Conservation (phyloP, 2,888 invertebrate species). For the Osmoderma eremita region DNA sequence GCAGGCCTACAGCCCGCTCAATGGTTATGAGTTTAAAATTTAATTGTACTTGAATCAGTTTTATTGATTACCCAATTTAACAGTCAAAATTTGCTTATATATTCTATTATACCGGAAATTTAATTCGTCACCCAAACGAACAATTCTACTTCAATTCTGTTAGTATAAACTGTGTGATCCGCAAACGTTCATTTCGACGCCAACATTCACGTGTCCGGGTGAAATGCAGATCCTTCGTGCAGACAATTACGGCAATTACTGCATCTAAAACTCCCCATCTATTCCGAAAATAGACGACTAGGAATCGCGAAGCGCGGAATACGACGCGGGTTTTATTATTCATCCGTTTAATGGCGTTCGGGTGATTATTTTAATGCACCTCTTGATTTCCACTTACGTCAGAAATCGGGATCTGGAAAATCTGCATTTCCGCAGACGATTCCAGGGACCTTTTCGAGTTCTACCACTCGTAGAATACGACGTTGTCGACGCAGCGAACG, state of each 20-base stretch:
- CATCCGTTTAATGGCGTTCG: constrained; percentile 28
- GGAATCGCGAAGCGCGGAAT: constrained; percentile 2
- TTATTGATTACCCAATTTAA: too few relatives aligned
- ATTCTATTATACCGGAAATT: too few relatives aligned
- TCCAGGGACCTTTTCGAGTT: constrained; percentile 17
- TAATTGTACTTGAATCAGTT: too few relatives aligned
- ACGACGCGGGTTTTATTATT: constrained; percentile 24
- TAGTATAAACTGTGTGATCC: not conserved
- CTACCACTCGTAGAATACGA: not conserved
- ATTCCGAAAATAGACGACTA: constrained; percentile 24
- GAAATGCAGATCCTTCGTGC: constrained; percentile 29
- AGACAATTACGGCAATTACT: constrained; percentile 33
- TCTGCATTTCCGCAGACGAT: constrained; percentile 29
- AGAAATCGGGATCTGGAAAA: constrained; percentile 23
- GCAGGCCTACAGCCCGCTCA: too few relatives aligned
- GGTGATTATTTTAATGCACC: constrained; percentile 38
- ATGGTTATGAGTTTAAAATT: too few relatives aligned
- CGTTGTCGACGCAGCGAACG: constrained; percentile 1
- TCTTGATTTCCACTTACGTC: constrained; percentile 33
- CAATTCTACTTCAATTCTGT: too few relatives aligned
- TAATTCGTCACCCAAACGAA: too few relatives aligned
- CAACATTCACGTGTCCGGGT: constrained; percentile 17
- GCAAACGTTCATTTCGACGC: constrained; percentile 7
- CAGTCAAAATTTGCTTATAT: too few relatives aligned
- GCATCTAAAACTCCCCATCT: constrained; percentile 29